These are phyloP conservation scores for Thunnus albacares DNA, from an alignment of 2,797 vertebrate species.

Conservation along the genomic window DNA sequence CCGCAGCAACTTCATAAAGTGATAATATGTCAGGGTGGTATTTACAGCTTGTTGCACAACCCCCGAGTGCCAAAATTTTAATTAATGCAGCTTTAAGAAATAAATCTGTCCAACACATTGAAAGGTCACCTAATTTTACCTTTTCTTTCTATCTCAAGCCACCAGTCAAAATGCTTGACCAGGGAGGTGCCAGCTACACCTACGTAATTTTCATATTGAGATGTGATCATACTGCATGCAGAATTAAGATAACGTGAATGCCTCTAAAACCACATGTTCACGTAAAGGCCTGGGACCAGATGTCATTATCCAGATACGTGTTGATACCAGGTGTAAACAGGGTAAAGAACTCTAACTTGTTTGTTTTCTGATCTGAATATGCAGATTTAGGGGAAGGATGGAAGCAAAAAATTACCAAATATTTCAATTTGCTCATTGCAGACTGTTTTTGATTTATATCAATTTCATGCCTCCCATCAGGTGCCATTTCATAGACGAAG, in stretches of 20 bases:
- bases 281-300: not conserved
- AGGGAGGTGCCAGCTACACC: not conserved
- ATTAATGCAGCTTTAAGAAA: not conserved
- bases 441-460: slow-evolving; percentile 97
- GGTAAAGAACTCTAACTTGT: slow-evolving; percentile 24
- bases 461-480: slow-evolving; percentile 95
- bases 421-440: slow-evolving; percentile 89
- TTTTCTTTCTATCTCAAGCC: not conserved
- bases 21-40: not conserved
- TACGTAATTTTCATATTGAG: not conserved
- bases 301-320: not conserved
- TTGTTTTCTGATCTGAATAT: slow-evolving; percentile 58
- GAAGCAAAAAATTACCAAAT: slow-evolving; percentile 67
- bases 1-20: not conserved
- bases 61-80: not conserved
- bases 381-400: slow-evolving; percentile 65
- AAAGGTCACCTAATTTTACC: not conserved
- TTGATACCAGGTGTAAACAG: slow-evolving; percentile 17
- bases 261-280: not conserved
- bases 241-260: not conserved
- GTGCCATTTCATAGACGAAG: slow-evolving; percentile 94
- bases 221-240: not conserved
- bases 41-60: not conserved
- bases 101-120: not conserved
- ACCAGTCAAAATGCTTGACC: not conserved